A percentile compares a stretch with the other conserved stretches of the same genome.
phyloP scores from a whole-genome alignment of 1,140 invertebrate genomes.

The Leguminivora glycinivorella region DNA sequence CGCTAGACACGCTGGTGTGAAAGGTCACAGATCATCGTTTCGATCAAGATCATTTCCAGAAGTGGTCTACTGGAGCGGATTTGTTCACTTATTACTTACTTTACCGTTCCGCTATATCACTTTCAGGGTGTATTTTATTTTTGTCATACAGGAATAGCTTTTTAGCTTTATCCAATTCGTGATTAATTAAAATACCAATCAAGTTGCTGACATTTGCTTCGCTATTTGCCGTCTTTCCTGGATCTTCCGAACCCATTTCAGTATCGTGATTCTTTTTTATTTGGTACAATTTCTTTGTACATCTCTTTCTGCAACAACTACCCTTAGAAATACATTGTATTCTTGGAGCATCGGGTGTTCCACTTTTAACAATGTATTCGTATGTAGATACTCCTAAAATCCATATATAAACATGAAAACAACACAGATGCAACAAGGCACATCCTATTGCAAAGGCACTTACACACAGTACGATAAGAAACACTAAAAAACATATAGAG shows the following conservation, averaged over 20 bases:
- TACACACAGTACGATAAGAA: constrained; percentile 83
- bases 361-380: constrained; percentile 84
- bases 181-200: constrained; percentile 55
- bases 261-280: constrained; percentile 29
- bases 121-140: constrained; percentile 65
- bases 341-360: constrained; percentile 21
- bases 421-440: constrained; percentile 91
- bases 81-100: not conserved
- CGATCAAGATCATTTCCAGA: not conserved
- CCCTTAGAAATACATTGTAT: constrained; percentile 25
- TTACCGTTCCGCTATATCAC: not conserved
- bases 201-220: constrained; percentile 50
- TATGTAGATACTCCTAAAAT: constrained; percentile 92
- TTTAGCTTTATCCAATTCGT: constrained; percentile 59
- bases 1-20: too few species aligned
- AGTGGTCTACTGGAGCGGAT: not conserved
- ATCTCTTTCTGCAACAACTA: constrained; percentile 35
- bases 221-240: constrained; percentile 31
- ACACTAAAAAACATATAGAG: constrained; percentile 80
- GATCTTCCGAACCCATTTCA: not conserved
- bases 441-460: constrained; percentile 87
- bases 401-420: constrained; percentile 94
- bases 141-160: constrained; percentile 55
- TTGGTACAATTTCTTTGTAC: constrained; percentile 34
- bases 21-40: too few species aligned